Percentiles rank a stretch among this genome's conserved stretches.
Evolutionary conservation across 2,888 invertebrate genomes (phyloP).

Genomic region (Phanerotoma sp.): DNA sequence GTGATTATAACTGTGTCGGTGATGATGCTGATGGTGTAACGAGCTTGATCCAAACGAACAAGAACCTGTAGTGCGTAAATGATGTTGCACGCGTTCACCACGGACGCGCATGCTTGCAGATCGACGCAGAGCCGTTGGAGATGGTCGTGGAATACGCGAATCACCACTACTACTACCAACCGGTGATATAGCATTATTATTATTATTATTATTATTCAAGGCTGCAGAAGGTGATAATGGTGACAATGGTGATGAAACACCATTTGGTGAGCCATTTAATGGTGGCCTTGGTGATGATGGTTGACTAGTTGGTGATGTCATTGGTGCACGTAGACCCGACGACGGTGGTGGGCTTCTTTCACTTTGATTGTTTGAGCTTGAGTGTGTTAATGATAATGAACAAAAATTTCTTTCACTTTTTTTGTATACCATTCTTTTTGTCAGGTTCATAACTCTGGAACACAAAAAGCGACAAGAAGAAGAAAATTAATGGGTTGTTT

Average conservation of each 20-base stretch:
- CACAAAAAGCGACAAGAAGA: background rate
- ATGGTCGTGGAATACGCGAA: constrained; percentile 59
- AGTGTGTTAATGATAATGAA: constrained; percentile 24
- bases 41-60: constrained; percentile 1
- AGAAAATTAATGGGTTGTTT: too few species aligned
- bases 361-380: background rate
- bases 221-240: background rate
- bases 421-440: constrained; percentile 42
- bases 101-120: constrained; percentile 70
- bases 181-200: constrained; percentile 26
- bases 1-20: constrained; percentile 35
- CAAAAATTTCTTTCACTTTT: constrained; percentile 41
- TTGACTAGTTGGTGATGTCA: constrained; percentile 28
- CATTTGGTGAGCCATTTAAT: constrained; percentile 17
- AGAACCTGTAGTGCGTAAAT: constrained; percentile 34
- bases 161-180: constrained; percentile 44
- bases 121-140: constrained; percentile 62
- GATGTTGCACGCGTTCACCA: constrained; percentile 58
- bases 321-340: constrained; percentile 26
- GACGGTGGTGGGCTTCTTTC: constrained; percentile 7
- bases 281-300: constrained; percentile 20
- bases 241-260: constrained; percentile 2
- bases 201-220: background rate
- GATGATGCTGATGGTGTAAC: constrained; percentile 32
- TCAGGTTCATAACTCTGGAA: constrained; percentile 31